Evolutionary conservation across 2,113 vertebrate genomes (phyloP).

Genomic region (Xiphophorus maculatus): DNA sequence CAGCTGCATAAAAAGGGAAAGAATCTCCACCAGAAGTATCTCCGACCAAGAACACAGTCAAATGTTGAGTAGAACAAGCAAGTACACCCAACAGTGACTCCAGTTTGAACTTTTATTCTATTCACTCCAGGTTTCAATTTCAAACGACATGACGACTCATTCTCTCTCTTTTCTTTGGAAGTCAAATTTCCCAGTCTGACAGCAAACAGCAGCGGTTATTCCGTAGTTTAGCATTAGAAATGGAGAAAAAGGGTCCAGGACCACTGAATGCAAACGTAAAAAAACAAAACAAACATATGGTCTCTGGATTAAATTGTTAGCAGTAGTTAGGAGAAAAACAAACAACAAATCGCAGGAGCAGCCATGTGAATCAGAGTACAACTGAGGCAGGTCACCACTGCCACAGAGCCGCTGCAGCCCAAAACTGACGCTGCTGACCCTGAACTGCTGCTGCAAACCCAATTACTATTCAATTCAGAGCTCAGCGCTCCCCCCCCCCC

Average conservation of each 20-base stretch:
- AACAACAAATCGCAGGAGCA: conserved; percentile 2
- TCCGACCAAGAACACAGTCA: neutral
- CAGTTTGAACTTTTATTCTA: neutral
- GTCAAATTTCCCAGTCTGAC: neutral
- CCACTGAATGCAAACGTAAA: no score
- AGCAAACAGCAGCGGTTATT: neutral
- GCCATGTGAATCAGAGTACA: conserved; percentile 40
- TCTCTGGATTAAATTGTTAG: no score
- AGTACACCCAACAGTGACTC: neutral
- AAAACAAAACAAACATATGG: no score
- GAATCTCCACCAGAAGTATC: neutral
- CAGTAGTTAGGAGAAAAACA: no score
- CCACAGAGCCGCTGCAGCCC: conserved; percentile 16
- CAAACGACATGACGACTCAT: neutral
- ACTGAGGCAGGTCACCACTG: conserved; percentile 30
- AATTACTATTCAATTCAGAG: conserved; percentile 70
- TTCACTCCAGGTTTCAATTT: neutral
- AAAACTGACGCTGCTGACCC: conserved; percentile 17
- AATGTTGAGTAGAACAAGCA: neutral
- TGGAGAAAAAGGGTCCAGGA: no score
- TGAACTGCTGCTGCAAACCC: conserved; percentile 46
- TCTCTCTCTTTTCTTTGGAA: neutral
- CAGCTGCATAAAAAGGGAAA: neutral
- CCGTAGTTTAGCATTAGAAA: no score
- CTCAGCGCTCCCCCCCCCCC: conserved; percentile 36